Percentiles rank a stretch among this genome's conserved stretches.
Evolutionary conservation across 2,797 vertebrate genomes (phyloP).

Genomic region (Tamandua tetradactyla): DNA sequence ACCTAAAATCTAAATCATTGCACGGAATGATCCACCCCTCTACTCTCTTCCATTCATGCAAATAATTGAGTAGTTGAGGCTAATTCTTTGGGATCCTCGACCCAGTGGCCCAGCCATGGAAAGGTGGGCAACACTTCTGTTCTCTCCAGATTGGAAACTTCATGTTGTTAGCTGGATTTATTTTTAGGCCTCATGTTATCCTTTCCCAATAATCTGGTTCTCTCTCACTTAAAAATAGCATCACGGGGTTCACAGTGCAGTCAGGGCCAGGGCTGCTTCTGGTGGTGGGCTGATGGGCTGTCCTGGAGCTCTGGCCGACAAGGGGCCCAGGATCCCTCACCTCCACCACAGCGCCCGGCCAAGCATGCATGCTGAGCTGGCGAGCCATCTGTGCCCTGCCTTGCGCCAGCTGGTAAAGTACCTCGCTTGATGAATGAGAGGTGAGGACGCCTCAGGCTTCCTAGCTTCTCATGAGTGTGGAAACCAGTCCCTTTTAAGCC

Average conservation of each 20-base stretch:
- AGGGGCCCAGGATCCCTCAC: conserved; percentile 50
- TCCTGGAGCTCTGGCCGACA: conserved; percentile 30
- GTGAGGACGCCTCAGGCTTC: neutral
- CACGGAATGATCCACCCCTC: neutral
- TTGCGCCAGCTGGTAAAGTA: neutral
- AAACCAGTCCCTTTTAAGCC: neutral
- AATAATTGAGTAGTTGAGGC: neutral
- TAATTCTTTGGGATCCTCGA: neutral
- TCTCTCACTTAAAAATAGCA: conserved; percentile 65
- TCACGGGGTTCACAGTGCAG: conserved; percentile 58
- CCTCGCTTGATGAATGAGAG: conserved; percentile 62
- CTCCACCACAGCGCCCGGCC: conserved; percentile 46
- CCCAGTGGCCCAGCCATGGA: neutral
- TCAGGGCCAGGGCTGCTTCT: neutral
- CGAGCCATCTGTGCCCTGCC: conserved; percentile 42
- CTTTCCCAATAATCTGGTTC: conserved; percentile 42
- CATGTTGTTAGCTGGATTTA: conserved; percentile 53
- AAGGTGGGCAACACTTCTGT: neutral
- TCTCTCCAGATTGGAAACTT: neutral
- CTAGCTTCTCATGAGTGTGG: conserved; percentile 28
- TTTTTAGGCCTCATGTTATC: conserved; percentile 33
- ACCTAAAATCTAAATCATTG: neutral
- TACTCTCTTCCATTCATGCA: neutral
- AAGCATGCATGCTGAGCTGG: conserved; percentile 21
- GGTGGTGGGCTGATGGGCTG: neutral